These are phyloP conservation scores for Peribatodes rhomboidaria DNA, from an alignment of 2,888 invertebrate species.

Conservation along the genomic window DNA sequence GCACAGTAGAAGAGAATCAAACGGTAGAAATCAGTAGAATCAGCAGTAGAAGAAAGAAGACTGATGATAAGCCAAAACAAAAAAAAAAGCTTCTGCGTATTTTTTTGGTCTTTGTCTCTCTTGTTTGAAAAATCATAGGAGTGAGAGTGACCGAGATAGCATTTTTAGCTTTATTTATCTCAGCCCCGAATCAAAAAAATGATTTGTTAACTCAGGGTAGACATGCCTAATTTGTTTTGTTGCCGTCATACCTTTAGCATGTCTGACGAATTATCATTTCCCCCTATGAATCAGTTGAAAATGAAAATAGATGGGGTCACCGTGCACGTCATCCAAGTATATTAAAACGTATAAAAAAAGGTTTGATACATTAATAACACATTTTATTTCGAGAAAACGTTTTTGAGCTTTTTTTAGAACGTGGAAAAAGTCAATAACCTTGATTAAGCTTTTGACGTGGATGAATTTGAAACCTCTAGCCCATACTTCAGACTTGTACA, in stretches of 20 bases:
- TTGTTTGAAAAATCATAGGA: too few species aligned
- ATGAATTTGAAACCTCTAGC: too few species aligned
- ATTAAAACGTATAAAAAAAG: conserved; percentile 56
- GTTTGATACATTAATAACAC: conserved; percentile 30
- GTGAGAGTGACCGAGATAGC: too few species aligned
- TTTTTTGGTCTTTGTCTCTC: too few species aligned
- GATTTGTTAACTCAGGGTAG: conserved; percentile 25
- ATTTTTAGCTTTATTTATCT: conserved; percentile 17
- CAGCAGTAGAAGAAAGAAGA: too few species aligned
- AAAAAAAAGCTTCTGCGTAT: too few species aligned
- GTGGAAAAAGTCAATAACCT: conserved; percentile 2
- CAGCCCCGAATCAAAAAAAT: conserved; percentile 23
- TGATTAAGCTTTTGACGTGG: neutral
- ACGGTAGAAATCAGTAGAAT: too few species aligned
- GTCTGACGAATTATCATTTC: conserved; percentile 47
- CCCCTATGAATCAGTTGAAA: conserved; percentile 59
- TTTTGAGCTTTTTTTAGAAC: neutral
- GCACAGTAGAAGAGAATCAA: too few species aligned
- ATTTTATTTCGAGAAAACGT: neutral
- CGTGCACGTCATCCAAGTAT: conserved; percentile 56
- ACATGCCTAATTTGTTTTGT: conserved; percentile 36
- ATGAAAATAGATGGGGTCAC: conserved; percentile 63
- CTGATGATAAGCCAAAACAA: too few species aligned
- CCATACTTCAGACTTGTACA: too few species aligned
- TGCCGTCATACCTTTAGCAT: conserved; percentile 22